Evolutionary conservation across 2,888 invertebrate species (phyloP).

Genomic region (Thymelicus sylvestris): DNA sequence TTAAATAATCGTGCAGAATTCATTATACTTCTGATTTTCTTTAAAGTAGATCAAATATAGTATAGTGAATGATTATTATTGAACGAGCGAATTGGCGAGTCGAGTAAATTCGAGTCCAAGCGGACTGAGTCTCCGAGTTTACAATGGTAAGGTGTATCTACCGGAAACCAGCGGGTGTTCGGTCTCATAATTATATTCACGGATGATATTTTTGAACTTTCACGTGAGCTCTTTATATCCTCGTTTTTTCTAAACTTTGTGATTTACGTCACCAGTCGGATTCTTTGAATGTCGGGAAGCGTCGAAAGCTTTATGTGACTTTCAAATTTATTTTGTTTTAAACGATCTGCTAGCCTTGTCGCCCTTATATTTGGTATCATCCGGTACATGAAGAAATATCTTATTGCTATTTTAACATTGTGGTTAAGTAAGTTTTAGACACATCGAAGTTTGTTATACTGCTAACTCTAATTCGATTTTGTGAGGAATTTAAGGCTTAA

Average conservation of each 20-base stretch:
- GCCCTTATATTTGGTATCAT: constrained; percentile 39
- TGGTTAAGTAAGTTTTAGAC: not conserved
- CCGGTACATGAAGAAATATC: not conserved
- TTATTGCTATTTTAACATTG: not conserved
- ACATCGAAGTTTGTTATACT: too few relatives aligned
- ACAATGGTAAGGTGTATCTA: constrained; percentile 64
- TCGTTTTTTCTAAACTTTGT: constrained; percentile 74
- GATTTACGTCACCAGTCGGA: constrained; percentile 78
- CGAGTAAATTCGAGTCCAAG: constrained; percentile 9
- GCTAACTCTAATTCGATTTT: too few relatives aligned
- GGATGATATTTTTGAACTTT: constrained; percentile 82
- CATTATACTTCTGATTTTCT: too few relatives aligned
- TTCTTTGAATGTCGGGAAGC: constrained; percentile 70
- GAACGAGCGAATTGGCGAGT: not conserved
- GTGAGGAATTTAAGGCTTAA: too few relatives aligned
- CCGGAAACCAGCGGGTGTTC: constrained; percentile 82
- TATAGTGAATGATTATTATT: too few relatives aligned
- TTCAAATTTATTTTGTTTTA: constrained; percentile 76
- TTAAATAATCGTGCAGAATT: too few relatives aligned
- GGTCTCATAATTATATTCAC: constrained; percentile 81
- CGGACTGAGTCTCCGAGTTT: constrained; percentile 44
- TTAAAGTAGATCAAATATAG: too few relatives aligned
- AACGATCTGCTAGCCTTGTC: constrained; percentile 65
- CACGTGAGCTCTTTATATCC: constrained; percentile 81
- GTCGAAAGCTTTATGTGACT: constrained; percentile 79